phyloP scores from a whole-genome alignment of 1,140 invertebrate species.

The Heliconius hewitsoni region DNA sequence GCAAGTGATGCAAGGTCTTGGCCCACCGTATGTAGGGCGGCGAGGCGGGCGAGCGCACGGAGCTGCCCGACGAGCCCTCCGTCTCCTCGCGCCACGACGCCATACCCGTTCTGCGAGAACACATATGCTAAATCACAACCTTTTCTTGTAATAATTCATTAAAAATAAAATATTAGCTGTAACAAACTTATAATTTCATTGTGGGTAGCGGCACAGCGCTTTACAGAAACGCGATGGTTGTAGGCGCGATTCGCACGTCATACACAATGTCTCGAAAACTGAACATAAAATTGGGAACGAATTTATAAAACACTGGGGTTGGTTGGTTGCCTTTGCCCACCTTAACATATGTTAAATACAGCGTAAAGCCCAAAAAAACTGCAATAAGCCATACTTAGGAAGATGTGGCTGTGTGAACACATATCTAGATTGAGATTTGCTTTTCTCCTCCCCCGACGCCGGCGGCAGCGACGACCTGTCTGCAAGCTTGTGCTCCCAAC shows the following conservation, averaged over 20 bases:
- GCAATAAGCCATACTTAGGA: constrained; percentile 57
- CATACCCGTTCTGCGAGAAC: constrained; percentile 46
- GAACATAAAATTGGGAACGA: too few relatives aligned
- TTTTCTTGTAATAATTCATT: too few relatives aligned
- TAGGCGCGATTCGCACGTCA: too few relatives aligned
- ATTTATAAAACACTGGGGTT: too few relatives aligned
- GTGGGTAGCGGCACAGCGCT: too few relatives aligned
- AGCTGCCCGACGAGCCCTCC: constrained; percentile 73
- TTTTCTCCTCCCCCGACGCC: constrained; percentile 79
- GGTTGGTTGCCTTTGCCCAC: too few relatives aligned
- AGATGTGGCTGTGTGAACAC: constrained; percentile 76
- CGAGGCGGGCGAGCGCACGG: constrained; percentile 80
- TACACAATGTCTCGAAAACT: too few relatives aligned
- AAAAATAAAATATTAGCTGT: too few relatives aligned
- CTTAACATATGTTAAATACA: too few relatives aligned
- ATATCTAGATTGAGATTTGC: constrained; percentile 76
- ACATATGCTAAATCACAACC: neutral
- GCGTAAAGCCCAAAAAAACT: neutral
- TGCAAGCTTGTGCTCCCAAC: constrained; percentile 82
- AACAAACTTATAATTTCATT: too few relatives aligned
- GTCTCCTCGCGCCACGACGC: constrained; percentile 72
- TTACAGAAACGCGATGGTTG: too few relatives aligned
- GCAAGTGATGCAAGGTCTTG: constrained; percentile 88
- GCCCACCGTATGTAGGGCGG: constrained; percentile 94
- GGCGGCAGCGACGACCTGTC: constrained; percentile 81